Conservation (phyloP, 2,888 invertebrate genomes). For the Tetragonula carbonaria region DNA sequence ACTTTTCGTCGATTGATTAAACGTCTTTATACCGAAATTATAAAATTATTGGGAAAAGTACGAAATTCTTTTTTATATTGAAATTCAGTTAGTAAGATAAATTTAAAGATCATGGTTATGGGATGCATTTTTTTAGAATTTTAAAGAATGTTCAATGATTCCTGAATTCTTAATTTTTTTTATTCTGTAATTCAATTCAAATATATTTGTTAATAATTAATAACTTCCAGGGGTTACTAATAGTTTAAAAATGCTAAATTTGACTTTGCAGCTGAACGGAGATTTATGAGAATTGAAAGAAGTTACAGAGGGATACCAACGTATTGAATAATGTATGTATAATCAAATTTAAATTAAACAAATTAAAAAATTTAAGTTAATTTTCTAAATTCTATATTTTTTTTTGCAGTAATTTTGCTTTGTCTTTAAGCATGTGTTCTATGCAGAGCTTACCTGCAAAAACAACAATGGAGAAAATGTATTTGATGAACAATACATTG, state of each 20-base stretch:
- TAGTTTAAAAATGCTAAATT: neutral
- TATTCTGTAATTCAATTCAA: neutral
- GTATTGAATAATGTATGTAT: conserved; percentile 68
- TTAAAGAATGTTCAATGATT: neutral
- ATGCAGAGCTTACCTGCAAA: conserved; percentile 30
- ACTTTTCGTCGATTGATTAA: neutral
- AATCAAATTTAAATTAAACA: conserved; percentile 54
- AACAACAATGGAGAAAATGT: conserved; percentile 50
- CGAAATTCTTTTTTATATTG: neutral
- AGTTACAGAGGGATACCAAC: conserved; percentile 40
- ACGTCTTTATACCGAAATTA: neutral
- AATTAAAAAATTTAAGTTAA: conserved; percentile 51
- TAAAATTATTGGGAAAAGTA: neutral
- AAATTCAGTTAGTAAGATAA: neutral
- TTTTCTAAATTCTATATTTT: conserved; percentile 15
- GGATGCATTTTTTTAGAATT: neutral
- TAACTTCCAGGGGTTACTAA: neutral
- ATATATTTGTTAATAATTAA: neutral
- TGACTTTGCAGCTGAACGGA: conserved; percentile 45
- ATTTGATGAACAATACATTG: conserved; percentile 56
- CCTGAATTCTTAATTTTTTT: neutral
- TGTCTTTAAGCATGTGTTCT: conserved; percentile 58
- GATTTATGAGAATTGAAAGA: conserved; percentile 51
- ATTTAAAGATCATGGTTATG: neutral
- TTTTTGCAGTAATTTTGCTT: conserved; percentile 19